Base-by-base conservation (phyloP, 2,113 vertebrate genomes). In the Chiloscyllium plagiosum region DNA sequence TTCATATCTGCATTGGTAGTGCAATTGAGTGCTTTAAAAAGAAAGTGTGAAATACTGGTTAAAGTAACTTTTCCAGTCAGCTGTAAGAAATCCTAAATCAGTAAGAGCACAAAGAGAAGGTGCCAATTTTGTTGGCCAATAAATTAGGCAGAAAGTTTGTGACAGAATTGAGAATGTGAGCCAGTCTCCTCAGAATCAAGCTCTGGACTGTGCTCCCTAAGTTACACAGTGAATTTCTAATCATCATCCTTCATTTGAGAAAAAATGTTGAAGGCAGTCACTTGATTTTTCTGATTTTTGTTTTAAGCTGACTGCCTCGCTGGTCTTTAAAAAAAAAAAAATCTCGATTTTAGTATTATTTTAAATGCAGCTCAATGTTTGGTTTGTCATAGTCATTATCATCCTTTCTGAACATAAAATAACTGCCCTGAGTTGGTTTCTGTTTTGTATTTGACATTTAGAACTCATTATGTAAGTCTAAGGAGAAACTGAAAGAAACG, bases 401-500 rank as follows among this genome's bases (percentile, higher is more conserved):
- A 17, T 68, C 69, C 85, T 76, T 26, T 50, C 42, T 61, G 95
- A 96, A 95, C 97, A 97, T 97, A 98, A 20, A 96, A n/a, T n/a
- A 96, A 96, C 96, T 86, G 96, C 80, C 96, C 96, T 97, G 97
- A 97, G 97, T 97, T 89, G 96, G 89, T 96, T 95, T 96, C 96
- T 97, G 97, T 96, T 47, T 17, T 68, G 33, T 20, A 66, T 66
- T 93, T 93, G 17, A 66, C 33, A 66, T 42, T 93, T 66, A 66
- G 66, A 93, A 37, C 29, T n/a, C 89, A 2, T 33, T 93, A 5
- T 83, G 80, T 15, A 83, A 83, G 80, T 83, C 80, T 42, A 33
- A 76, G 26, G 89, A 93, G 89, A 33, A 37, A 37, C 65, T 68
- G 89, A 93, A 90, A 93, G 24, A 90, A 61, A 20, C 89, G n/a